Evolutionary conservation across 2,113 vertebrate genomes (phyloP).

Genomic region (Malurus elegans): DNA sequence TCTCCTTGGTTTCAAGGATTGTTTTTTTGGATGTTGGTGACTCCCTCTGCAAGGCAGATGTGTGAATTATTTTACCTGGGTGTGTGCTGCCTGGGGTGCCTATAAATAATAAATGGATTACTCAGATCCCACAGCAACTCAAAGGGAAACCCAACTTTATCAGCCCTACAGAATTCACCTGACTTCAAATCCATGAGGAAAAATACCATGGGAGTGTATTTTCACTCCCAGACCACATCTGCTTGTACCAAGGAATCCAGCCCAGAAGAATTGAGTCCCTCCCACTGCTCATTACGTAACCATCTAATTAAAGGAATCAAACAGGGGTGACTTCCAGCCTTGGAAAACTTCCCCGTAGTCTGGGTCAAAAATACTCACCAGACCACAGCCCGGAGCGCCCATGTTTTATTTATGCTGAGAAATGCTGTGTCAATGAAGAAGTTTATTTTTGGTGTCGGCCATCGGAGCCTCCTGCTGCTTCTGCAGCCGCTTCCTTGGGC

Average conservation of each 20-base stretch:
- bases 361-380: neutral
- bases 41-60: neutral
- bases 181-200: neutral
- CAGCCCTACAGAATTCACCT: neutral
- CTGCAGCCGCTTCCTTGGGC: neutral
- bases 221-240: neutral
- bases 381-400: neutral
- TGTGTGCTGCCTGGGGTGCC: neutral
- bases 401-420: neutral
- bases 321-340: neutral
- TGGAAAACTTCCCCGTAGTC: neutral
- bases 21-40: neutral
- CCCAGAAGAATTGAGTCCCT: neutral
- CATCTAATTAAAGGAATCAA: slow-evolving; percentile 2
- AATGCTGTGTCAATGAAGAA: neutral
- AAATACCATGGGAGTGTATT: accelerated
- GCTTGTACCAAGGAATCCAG: neutral
- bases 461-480: neutral
- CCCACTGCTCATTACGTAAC: neutral
- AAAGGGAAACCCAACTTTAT: neutral
- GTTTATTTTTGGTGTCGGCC: neutral
- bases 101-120: neutral
- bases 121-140: neutral
- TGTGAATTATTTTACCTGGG: neutral
- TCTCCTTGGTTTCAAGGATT: accelerated